These are phyloP conservation scores for Lepidurus packardi DNA, from an alignment of 1,140 invertebrate species.

Conservation along the genomic window DNA sequence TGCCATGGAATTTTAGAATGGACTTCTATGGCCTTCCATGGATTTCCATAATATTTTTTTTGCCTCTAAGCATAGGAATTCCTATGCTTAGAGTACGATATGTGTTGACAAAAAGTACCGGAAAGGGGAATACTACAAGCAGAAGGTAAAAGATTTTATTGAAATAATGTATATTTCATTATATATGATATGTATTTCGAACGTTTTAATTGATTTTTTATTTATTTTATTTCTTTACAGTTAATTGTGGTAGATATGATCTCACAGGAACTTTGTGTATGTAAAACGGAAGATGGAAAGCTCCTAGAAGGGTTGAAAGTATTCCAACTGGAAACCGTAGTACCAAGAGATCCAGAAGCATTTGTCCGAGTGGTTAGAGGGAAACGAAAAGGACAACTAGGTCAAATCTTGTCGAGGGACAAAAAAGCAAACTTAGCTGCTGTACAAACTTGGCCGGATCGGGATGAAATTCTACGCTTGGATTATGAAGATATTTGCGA, in stretches of 20 bases:
- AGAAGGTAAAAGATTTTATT: slow-evolving; percentile 41
- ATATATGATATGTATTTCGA: neutral
- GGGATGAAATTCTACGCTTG: slow-evolving; percentile 33
- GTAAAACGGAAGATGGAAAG: slow-evolving; percentile 44
- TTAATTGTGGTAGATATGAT: slow-evolving; percentile 44
- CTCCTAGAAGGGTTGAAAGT: slow-evolving; percentile 42
- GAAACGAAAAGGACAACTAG: slow-evolving; percentile 44
- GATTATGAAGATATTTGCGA: slow-evolving; percentile 35
- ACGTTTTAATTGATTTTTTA: neutral
- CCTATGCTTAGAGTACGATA: slow-evolving; percentile 45
- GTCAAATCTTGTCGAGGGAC: slow-evolving; percentile 31
- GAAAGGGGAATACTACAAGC: slow-evolving; percentile 46
- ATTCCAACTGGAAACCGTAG: slow-evolving; percentile 46
- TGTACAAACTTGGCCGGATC: slow-evolving; percentile 33
- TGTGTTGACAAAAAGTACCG: slow-evolving; percentile 45
- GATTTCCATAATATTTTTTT: no score
- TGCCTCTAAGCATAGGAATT: no score
- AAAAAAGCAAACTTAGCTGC: slow-evolving; percentile 32
- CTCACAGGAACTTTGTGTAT: slow-evolving; percentile 43
- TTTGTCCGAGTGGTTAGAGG: slow-evolving; percentile 45
- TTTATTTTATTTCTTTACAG: slow-evolving; percentile 38
- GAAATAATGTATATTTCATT: slow-evolving; percentile 22
- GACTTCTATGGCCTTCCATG: no score
- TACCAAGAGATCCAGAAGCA: slow-evolving; percentile 42
- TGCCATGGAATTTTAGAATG: no score